Conservation (phyloP, 2,888 invertebrate species). For the Lottia gigantea region DNA sequence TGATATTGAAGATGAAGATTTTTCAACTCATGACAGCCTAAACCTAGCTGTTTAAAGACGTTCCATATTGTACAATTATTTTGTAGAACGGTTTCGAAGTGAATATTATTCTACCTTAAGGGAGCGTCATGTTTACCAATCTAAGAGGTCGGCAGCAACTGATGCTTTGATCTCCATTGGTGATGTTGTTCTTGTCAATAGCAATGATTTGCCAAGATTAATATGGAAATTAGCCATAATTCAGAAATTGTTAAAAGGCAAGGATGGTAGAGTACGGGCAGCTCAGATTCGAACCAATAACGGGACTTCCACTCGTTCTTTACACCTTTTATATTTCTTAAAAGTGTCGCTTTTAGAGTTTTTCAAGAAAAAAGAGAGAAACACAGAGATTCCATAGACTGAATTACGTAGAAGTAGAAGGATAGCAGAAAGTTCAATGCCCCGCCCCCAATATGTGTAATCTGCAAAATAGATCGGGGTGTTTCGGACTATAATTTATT, state of each 20-base stretch:
- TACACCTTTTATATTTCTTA: not conserved
- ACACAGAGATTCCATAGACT: not conserved
- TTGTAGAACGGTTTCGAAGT: not conserved
- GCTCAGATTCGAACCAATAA: not conserved
- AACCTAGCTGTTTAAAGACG: not conserved
- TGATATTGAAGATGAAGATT: slow-evolving; percentile 5
- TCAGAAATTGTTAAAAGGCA: not conserved
- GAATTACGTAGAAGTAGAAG: not conserved
- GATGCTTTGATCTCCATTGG: not conserved
- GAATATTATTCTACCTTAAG: not conserved
- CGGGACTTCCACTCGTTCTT: not conserved
- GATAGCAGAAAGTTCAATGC: not conserved
- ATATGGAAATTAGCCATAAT: not conserved
- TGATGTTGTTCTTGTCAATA: not conserved
- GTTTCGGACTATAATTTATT: too few species aligned
- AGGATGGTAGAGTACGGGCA: not conserved
- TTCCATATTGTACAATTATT: not conserved
- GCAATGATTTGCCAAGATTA: not conserved
- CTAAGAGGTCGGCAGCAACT: not conserved
- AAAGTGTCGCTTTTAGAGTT: not conserved
- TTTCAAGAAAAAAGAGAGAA: not conserved
- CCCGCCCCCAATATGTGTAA: not conserved
- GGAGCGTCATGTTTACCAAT: not conserved
- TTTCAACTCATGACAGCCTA: not conserved
- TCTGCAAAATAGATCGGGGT: not conserved